Evolutionary conservation across 2,797 vertebrate species (phyloP), one percentile per base, ranked within the genome.

Genomic region (Mormyrus proboscirostris): DNA sequence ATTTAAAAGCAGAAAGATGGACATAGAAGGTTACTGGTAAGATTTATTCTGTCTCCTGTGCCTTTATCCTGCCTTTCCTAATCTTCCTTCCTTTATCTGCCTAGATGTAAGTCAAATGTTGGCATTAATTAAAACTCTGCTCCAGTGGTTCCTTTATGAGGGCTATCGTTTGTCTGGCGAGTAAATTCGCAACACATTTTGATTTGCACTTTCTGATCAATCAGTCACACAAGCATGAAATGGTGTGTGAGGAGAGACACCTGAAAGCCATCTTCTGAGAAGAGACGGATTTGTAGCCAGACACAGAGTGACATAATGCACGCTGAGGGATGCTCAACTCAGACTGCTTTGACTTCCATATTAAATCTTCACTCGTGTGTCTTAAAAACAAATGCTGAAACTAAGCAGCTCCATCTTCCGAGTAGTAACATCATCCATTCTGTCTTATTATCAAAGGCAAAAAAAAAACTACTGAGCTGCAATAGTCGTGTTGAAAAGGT

Each of bases 91-190:
- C 12, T 86, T 50, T 73, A 22, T 47, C 22, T 84, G 79, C 50
- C 38, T 29, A 41, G 38, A 84, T 41, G 19, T 49, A 44, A 22
- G 88, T 41, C 88, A 65, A 59, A 65, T 49, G 47, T 59, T 41
- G 16, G 59, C 59, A 86, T 86, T 89, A 89, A 89, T 89, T 89
- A 89, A 89, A 89, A 86, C 59, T 65, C 57, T 89, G 83, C 47
- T 69, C 88, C 49, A 49, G 44, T 86, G 25, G 44, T 59, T 83
- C 49, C 57, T 73, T 65, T 50, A 47, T 86, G 19, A 55, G 88
- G 51, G 10, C 29, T 59, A 22, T 73, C 16, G 88, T 89, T 86
- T 89, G 47, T 41, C 44, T 33, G 49, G 83, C 47, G 7, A 47
- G 25, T 3, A 50, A 86, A 86, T 65, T 7, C 47, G 2, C 86